Evolutionary conservation across 2,888 invertebrate species (phyloP), one percentile per base, ranked within the genome.

Genomic region (Amphimallon solstitiale): DNA sequence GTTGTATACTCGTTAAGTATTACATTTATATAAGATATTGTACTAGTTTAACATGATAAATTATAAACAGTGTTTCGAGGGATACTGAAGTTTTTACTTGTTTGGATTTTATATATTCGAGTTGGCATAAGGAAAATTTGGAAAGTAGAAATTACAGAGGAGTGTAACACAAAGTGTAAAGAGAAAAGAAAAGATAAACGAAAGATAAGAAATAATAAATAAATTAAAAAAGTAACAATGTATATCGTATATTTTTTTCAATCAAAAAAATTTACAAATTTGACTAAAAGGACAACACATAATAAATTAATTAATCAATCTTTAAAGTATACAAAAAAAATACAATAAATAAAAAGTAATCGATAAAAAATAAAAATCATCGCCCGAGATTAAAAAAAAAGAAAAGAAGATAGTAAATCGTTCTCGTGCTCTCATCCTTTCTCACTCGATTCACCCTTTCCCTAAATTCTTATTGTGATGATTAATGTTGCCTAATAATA

Each of bases 281-380:
- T 62, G 63, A 63, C 60, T 63, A 67, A 52, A 65, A 65, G 21
- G 51, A 59, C 54, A 48, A 66, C 67, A 67, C 59, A 46, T 63
- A 67, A 67, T 67, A 67, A 67, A 54, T 63, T 67, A 66, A 61
- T 49, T 19, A 63, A 23, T 52, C 14, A n/a, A 23, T 37, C 54
- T 56, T 63, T 63, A 21, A 59, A 65, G 46, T 66, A 61, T 37
- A 54, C 51, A 45, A 64, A 54, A 64, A 59, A 38, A 56, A 14
- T 56, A 56, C 38, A 52, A 40, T 45, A 62, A 66, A 66, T 43
- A 51, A 61, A n/a, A 66, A 60, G 21, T 49, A 54, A 48, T 29
- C 6, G 9, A 29, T 29, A 54, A 61, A 65, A 52, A 52, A 43
- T 61, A 60, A 52, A 21, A 14, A 45, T 46, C 15, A 54, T 61